A percentile compares a stretch with the other conserved stretches of the same genome.
Conservation (phyloP, 2,888 invertebrate genomes). For the Spilosoma lubricipeda region DNA sequence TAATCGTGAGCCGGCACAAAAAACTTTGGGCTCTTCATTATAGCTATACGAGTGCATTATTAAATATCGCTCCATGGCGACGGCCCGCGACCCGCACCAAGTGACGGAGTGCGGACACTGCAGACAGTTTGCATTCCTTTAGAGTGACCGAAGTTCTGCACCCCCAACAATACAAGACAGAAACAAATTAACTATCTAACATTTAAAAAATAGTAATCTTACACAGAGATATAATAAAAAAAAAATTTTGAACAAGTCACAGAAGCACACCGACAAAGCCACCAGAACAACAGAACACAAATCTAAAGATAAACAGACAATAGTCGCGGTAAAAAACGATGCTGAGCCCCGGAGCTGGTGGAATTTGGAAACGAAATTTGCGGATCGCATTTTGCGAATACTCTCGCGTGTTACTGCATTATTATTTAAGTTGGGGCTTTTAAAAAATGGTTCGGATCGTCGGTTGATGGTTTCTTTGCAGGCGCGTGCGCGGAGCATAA, state of each 20-base stretch:
- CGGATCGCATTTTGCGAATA: slow-evolving; percentile 85
- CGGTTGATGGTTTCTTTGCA: slow-evolving; percentile 77
- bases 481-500: slow-evolving; percentile 84
- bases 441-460: slow-evolving; percentile 80
- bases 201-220: slow-evolving; percentile 58
- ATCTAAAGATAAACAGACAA: slow-evolving; percentile 76
- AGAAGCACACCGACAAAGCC: slow-evolving; percentile 63
- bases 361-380: slow-evolving; percentile 85
- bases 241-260: slow-evolving; percentile 45
- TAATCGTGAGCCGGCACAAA: slow-evolving; percentile 76
- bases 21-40: slow-evolving; percentile 82
- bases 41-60: slow-evolving; percentile 59
- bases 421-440: slow-evolving; percentile 83
- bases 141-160: slow-evolving; percentile 61
- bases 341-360: slow-evolving; percentile 62
- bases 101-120: slow-evolving; percentile 27
- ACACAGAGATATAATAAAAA: slow-evolving; percentile 45
- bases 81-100: slow-evolving; percentile 35
- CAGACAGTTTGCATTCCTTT: slow-evolving; percentile 71
- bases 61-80: slow-evolving; percentile 43
- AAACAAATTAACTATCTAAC: slow-evolving; percentile 68
- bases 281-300: slow-evolving; percentile 64
- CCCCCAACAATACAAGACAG: slow-evolving; percentile 51
- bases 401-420: slow-evolving; percentile 86
- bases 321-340: slow-evolving; percentile 78